These are phyloP conservation scores for Trogon surrucura DNA, from an alignment of 2,113 vertebrate species.

Conservation along the genomic window DNA sequence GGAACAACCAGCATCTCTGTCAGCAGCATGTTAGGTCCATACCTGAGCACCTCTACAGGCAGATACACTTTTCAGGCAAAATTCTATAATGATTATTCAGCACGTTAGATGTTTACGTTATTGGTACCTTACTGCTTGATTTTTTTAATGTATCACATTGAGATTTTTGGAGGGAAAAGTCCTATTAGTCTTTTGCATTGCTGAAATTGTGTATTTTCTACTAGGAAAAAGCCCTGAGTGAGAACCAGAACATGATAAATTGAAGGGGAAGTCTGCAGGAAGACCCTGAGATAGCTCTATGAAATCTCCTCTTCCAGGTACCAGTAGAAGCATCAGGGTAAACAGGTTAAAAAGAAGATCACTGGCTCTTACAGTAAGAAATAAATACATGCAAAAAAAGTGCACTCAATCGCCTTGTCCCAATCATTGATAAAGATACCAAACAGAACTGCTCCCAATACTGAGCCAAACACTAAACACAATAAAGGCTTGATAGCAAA, in stretches of 20 bases:
- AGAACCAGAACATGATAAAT: not conserved
- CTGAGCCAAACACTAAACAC: not conserved
- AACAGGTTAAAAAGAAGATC: not conserved
- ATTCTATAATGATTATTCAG: not conserved
- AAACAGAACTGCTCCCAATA: no score
- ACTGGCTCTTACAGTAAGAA: not conserved
- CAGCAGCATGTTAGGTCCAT: not conserved
- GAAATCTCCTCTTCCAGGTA: not conserved
- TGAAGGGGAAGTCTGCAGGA: not conserved
- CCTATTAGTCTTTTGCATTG: not conserved
- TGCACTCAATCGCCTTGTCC: no score
- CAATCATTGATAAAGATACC: no score
- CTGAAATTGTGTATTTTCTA: not conserved
- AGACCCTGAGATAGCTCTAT: not conserved
- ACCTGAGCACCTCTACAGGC: not conserved
- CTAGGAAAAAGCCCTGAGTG: not conserved
- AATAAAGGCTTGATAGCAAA: not conserved
- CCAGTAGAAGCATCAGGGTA: not conserved
- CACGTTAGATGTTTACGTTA: not conserved
- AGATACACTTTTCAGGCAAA: not conserved
- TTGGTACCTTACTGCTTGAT: not conserved
- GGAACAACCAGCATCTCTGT: not conserved
- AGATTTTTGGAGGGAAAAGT: not conserved
- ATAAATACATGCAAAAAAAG: not conserved
- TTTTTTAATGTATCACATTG: not conserved